phyloP scores from a whole-genome alignment of 2,113 vertebrate genomes.

The Asarcornis scutulata region DNA sequence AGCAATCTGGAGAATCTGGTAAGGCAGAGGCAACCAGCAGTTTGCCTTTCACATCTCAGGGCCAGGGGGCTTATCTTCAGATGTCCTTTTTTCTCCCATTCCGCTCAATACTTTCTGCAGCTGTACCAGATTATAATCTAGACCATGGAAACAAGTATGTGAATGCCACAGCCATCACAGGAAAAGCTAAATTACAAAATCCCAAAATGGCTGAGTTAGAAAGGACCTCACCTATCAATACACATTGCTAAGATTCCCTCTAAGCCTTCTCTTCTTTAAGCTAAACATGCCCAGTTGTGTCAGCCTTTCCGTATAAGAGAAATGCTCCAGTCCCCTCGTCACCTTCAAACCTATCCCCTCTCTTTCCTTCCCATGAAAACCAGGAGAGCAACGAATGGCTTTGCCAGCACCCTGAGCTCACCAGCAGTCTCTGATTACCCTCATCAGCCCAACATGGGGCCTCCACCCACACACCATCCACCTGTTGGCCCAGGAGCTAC shows the following conservation, averaged over 20 bases:
- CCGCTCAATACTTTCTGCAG: neutral
- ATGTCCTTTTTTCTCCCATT: neutral
- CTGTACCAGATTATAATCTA: neutral
- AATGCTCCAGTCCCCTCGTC: no score
- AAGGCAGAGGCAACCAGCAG: neutral
- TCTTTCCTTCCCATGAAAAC: neutral
- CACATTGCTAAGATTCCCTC: no score
- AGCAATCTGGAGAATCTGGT: neutral
- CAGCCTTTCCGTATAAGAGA: no score
- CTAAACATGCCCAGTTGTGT: no score
- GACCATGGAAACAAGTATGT: neutral
- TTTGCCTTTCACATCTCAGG: neutral
- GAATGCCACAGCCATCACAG: neutral
- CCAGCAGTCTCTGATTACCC: neutral
- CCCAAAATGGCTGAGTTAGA: neutral
- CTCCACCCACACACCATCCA: neutral
- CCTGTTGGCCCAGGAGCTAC: neutral
- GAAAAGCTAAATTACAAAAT: neutral
- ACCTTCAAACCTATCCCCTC: neutral
- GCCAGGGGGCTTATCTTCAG: neutral
- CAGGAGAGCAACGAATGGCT: neutral
- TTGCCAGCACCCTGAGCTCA: neutral
- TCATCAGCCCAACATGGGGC: neutral
- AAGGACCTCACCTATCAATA: neutral
- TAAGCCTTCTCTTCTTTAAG: no score